Evolutionary conservation across 2,888 invertebrate species (phyloP).

Genomic region (Meandrusa payeni): DNA sequence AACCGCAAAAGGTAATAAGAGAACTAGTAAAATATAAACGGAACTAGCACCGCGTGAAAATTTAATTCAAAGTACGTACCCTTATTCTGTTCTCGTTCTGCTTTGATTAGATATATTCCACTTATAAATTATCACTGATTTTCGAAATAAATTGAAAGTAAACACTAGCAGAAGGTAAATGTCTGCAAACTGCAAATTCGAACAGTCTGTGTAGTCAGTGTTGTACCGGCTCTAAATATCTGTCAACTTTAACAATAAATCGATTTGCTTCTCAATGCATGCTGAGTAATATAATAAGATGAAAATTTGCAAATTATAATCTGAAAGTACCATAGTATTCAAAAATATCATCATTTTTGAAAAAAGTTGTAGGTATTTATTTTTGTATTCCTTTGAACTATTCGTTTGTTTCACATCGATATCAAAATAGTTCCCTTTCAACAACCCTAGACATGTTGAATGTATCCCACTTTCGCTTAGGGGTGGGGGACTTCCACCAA

Average conservation of each 20-base stretch:
- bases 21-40: neutral
- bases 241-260: slow-evolving; percentile 29
- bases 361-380: no score
- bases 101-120: slow-evolving; percentile 49
- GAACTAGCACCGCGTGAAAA: neutral
- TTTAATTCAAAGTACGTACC: slow-evolving; percentile 43
- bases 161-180: slow-evolving; percentile 52
- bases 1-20: slow-evolving; percentile 24
- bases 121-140: slow-evolving; percentile 72
- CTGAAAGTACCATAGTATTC: no score
- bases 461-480: slow-evolving; percentile 55
- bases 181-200: slow-evolving; percentile 37
- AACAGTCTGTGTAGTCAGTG: slow-evolving; percentile 48
- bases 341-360: no score
- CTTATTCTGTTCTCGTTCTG: slow-evolving; percentile 34
- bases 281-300: no score
- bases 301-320: no score
- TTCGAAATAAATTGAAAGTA: slow-evolving; percentile 64
- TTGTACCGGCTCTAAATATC: slow-evolving; percentile 26
- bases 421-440: slow-evolving; percentile 24
- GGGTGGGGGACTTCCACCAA: slow-evolving; percentile 61
- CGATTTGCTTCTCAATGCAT: no score
- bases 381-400: no score
- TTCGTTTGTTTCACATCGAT: no score
- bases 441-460: slow-evolving; percentile 62